These are phyloP conservation scores for Turnix velox DNA, from an alignment of 2,113 vertebrate species.

Conservation along the genomic window DNA sequence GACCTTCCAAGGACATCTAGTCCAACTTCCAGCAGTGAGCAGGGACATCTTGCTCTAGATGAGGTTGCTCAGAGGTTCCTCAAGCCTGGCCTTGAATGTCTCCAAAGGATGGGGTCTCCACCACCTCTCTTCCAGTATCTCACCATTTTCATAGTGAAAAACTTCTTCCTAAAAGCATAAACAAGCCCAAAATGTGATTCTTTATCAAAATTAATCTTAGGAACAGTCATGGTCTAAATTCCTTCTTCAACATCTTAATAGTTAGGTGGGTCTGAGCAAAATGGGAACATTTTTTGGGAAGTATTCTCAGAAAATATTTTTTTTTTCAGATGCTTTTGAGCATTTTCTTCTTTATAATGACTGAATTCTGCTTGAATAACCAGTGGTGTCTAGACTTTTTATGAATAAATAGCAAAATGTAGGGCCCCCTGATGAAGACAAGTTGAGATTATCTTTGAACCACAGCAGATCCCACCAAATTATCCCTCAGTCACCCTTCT, in stretches of 20 bases:
- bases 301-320: neutral
- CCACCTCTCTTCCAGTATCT: no score
- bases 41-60: no score
- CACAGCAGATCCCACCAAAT: neutral
- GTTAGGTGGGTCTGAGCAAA: neutral
- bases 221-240: neutral
- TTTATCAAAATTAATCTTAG: neutral
- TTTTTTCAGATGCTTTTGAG: neutral
- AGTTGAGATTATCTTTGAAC: neutral
- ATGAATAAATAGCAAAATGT: constrained; percentile 1
- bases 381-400: neutral
- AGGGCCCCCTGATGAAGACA: neutral
- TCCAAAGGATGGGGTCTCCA: no score
- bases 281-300: neutral
- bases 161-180: no score
- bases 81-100: no score
- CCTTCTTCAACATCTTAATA: neutral
- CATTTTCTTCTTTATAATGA: neutral
- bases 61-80: no score
- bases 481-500: neutral
- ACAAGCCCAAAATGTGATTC: neutral
- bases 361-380: neutral
- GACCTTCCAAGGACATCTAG: no score
- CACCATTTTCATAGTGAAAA: no score
- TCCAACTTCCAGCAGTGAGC: no score